Conservation (phyloP, 2,113 vertebrate species). For the Riparia riparia region DNA sequence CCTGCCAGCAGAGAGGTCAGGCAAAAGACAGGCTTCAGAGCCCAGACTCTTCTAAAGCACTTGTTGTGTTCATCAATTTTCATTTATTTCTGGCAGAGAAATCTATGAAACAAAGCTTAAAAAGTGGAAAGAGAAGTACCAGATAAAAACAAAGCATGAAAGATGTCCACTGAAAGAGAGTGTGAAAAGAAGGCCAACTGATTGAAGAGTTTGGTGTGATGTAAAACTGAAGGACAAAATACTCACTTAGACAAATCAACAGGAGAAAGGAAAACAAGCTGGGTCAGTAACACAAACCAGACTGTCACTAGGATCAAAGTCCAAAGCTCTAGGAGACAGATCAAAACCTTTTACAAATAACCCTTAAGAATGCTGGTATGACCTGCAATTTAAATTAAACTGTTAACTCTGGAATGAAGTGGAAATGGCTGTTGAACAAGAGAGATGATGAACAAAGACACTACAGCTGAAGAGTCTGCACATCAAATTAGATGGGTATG, state of each 20-base stretch:
- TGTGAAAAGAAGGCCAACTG: not conserved
- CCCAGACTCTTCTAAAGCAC: not conserved
- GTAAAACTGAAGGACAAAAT: not conserved
- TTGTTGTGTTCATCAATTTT: not conserved
- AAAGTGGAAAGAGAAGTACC: not conserved
- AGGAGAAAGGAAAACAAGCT: not conserved
- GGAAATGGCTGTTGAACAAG: not conserved
- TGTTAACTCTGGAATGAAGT: not conserved
- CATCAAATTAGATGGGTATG: not conserved
- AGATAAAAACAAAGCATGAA: not conserved
- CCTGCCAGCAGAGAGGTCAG: not conserved
- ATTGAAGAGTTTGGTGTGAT: not conserved
- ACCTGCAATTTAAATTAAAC: not conserved
- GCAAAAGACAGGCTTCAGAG: not conserved
- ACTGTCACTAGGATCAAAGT: not conserved
- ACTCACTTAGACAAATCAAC: not conserved
- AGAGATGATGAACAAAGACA: not conserved
- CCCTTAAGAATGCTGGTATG: not conserved
- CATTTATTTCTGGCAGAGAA: constrained; percentile 2
- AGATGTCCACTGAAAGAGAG: not conserved
- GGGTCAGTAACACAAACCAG: not conserved
- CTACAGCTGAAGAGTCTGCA: not conserved
- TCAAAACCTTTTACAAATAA: not conserved
- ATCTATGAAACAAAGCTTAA: not conserved
- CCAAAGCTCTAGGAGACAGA: not conserved